Evolutionary conservation across 2,797 vertebrate species (phyloP), one percentile per base, ranked within the genome.

Genomic region (Tiaroga cobitis): DNA sequence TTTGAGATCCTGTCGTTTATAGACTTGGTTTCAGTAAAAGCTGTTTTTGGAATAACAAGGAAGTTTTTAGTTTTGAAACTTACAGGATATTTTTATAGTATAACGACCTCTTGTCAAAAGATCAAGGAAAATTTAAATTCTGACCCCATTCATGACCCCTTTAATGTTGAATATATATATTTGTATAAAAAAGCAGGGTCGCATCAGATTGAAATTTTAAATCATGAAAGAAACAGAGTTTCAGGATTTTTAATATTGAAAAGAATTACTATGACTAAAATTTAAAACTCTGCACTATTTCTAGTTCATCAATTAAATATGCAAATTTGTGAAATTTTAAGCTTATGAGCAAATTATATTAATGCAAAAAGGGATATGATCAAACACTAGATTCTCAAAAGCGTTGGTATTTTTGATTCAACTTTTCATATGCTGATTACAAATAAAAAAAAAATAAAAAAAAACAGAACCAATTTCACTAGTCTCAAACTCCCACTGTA

Each of bases 131-230:
- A 15, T 15, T 46, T 46, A 0, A 46, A 15, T 46, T 46, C 43
- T 13, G n/a, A n/a, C n/a, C n/a, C n/a, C 41, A 43, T 43, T 11
- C 43, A 46, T 46, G 13, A 46, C 13, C 13, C 43, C 43, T 51
- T 51, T 51, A 51, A 51, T 39, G 87, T 29, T 67, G 4, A 37
- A 80, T 75, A 65, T 79, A 59, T 82, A 81, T 78, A 79, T 63
- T 87, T 88, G 13, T 26, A 84, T 65, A 90, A 90, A 89, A 86
- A 91, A 87, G 1, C 21, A 19, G 26, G 26, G 26, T 19, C 26
- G 43, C 29, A 34, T 34, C 1, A 54, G 3, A 34, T 15, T 34
- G 10, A 54, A 54, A 54, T 2, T 21, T 24, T 15, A 39, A 37
- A 56, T 56, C 11, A 16, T 32, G 2, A 56, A 43, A 74, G 29